Evolutionary conservation across 64 coral and sea anemone genomes (phyloP), one percentile per base, ranked within the genome.

Genomic region (Montipora capricornis): DNA sequence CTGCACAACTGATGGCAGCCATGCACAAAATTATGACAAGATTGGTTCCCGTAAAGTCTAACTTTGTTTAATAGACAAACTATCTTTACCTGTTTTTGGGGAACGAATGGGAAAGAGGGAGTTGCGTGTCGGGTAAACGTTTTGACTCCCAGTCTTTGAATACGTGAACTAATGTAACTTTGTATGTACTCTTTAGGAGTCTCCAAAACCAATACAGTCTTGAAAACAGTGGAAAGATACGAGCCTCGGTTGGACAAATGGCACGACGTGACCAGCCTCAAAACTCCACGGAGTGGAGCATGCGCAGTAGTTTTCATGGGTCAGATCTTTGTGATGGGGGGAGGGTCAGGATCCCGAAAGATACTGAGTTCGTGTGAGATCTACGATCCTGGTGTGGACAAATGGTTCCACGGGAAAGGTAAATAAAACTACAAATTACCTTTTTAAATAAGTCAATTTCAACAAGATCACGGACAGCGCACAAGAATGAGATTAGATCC

Each of bases 211-310:
- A 91, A 94, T 45, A 69, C 45, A 4, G 74, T 95, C 13, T 73
- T 95, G 62, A 91, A 70, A 47, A 87, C 87, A 6, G 97, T 98
- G 8, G 97, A 98, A 50, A 73, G 82, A 20, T 98, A 98, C 60
- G 83, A 98, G 17, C 78, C 97, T 15, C 46, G 26, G 2, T 77
- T 78, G 0, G 93, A 96, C 52, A 81, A 77, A 44, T 98, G 97
- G 97, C 80, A 53, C 10, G 82, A 84, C 24, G 78, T 93, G 10
- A 77, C 97, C 5, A 83, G 71, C 19, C 91, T 98, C 19, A 79
- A 91, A 52, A 95, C 83, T 46, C 94, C 97, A 14, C 69, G 97
- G 52, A 94, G 94, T 58, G 97, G 97, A 80, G 94, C 97, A 94
- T 98, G 97, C 83, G 94, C 97, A 67, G 97, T 96, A 19, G 88